Base-by-base conservation (phyloP, 2,113 vertebrate genomes). In the Heliornis fulica region DNA sequence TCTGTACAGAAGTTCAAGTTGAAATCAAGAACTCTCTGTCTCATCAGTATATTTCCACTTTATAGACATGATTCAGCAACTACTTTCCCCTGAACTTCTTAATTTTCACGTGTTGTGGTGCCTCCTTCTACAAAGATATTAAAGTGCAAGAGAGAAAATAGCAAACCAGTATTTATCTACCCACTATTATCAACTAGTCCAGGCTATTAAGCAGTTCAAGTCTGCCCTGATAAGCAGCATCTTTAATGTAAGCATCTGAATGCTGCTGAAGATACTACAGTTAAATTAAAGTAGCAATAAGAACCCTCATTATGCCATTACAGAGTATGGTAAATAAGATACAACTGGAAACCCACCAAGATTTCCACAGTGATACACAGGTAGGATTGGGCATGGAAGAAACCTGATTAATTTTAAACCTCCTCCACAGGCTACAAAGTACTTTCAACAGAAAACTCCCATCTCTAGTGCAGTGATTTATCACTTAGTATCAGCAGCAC, bases 201-300 rank as follows among this genome's bases (percentile, higher is more conserved):
- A 61, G 59, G 68, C 93, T 90, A 93, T 91, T 93, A 95, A 92
- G 53, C 45, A 79, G 79, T 41, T 96, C 59, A 29, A 90, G 81
- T 83, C 85, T 51, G 10, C 71, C 78, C 93, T 92, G 95, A 96
- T 96, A 96, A 96, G 96, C 83, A 57, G 77, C 82, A 84, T 84
- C 90, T 94, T 76, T 76, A 93, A 65, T 0, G 0, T 12, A 89
- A 92, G 45, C 79, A 75, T 68, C 64, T 89, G 72, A 91, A 94
- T 13, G 88, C 36, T 57, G 7, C 4, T 79, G 93, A 64, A 96
- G 80, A 95, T 51, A 61, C 48, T 41, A 54, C 74, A 46, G 74
- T 80, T 94, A 92, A 95, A 96, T 95, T 80, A 83, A 82, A 81
- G 80, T 36, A 78, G 88, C 80, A 93, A 91, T 93, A 90, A 96